Conservation (phyloP, 92 coral and sea anemone species). For the Zoanthus solanderi region DNA sequence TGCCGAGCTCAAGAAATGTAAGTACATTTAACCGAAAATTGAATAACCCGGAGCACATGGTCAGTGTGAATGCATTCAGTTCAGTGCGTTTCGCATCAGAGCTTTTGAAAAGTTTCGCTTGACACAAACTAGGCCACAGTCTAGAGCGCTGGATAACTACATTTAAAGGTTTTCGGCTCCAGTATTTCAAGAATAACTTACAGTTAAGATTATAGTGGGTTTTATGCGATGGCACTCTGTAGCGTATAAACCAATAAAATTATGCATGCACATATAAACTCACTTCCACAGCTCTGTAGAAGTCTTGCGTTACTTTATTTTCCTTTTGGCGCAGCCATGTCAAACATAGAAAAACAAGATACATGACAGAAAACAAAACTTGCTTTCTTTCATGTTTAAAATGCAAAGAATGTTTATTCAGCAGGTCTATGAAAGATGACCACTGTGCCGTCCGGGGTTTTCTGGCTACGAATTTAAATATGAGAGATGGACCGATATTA, state of each 20-base stretch:
- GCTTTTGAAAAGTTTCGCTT: background rate
- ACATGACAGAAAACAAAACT: background rate
- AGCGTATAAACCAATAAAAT: slow-evolving; percentile 1
- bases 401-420: background rate
- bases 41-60: slow-evolving; percentile 80
- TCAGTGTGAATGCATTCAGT: slow-evolving; percentile 73
- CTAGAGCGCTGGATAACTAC: background rate
- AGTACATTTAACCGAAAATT: slow-evolving; percentile 41
- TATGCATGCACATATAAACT: slow-evolving; percentile 31
- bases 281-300: background rate
- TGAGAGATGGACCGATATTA: slow-evolving; percentile 51
- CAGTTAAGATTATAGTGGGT: background rate
- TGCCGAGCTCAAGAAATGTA: slow-evolving; percentile 91
- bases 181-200: background rate
- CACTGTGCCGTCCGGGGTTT: background rate
- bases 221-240: background rate
- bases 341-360: background rate
- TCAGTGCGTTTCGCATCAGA: slow-evolving; percentile 8
- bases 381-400: background rate
- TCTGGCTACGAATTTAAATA: slow-evolving; percentile 29
- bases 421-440: background rate
- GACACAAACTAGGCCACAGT: background rate
- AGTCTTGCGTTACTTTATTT: background rate
- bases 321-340: background rate
- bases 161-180: background rate